phyloP scores from a whole-genome alignment of 1,140 invertebrate species.

The Zaprionus camerounensis region DNA sequence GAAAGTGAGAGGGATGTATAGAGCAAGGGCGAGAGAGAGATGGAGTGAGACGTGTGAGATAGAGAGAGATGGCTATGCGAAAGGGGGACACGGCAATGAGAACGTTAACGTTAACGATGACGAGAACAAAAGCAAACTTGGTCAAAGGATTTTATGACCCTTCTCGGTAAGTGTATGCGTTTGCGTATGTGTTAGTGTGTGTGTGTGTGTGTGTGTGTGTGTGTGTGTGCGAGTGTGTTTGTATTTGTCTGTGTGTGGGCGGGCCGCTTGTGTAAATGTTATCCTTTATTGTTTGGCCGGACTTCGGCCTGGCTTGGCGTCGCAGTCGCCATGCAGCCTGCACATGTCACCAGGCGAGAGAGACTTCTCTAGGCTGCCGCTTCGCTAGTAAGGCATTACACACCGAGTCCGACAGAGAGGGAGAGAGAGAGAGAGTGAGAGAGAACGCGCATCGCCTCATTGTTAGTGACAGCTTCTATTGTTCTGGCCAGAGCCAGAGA shows the following conservation, averaged over 20 bases:
- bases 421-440: background rate
- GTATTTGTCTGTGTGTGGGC: slow-evolving; percentile 16
- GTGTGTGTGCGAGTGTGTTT: slow-evolving; percentile 1
- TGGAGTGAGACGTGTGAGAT: background rate
- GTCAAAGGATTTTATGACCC: slow-evolving; percentile 61
- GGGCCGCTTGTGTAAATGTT: slow-evolving; percentile 51
- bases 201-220: slow-evolving; percentile 12
- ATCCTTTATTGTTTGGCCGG: slow-evolving; percentile 61
- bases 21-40: slow-evolving; percentile 2
- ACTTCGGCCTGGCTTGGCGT: slow-evolving; percentile 15
- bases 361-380: slow-evolving; percentile 27
- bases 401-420: background rate
- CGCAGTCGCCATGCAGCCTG: slow-evolving; percentile 30
- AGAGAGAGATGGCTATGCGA: background rate
- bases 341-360: slow-evolving; percentile 49
- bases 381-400: slow-evolving; percentile 3
- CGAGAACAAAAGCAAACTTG: slow-evolving; percentile 57
- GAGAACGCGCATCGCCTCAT: slow-evolving; percentile 41
- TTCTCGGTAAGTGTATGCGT: slow-evolving; percentile 28
- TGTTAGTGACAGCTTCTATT: slow-evolving; percentile 50
- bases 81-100: slow-evolving; percentile 24
- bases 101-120: slow-evolving; percentile 36
- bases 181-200: background rate
- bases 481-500: slow-evolving; percentile 21
- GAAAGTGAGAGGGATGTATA: background rate